Base-by-base conservation (phyloP, 2,113 vertebrate species). In the Muscicapa adusta region DNA sequence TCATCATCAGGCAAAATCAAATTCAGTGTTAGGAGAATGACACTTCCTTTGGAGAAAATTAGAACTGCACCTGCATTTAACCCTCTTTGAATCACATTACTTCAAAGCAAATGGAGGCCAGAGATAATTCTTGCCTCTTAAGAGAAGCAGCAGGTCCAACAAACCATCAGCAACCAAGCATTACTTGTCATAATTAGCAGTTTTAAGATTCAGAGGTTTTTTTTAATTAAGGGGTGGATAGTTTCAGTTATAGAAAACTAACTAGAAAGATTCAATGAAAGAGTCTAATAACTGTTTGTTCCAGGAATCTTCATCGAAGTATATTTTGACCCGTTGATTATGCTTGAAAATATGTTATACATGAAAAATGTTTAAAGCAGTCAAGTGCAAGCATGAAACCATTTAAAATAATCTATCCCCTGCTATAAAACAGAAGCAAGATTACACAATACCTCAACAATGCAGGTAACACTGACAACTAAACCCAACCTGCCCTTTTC, bases 1-100 rank as follows among this genome's bases (percentile, higher is more conserved):
- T 56, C 87, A 89, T 58, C 81, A 73, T 76, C 62, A 83, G 75
- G 58, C 22, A 83, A 91, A 95, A 95, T 51, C 58, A 91, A 88
- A 91, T 86, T 90, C 67, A 60, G 13, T 6, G 33, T 89, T 40
- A 70, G 36, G 36, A 88, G 18, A 77, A 80, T 67, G 60, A 88
- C 51, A 71, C 88, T 91, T 93, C 67, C 67, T 71, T 5, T 63
- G 88, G 19, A 89, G 71, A 91, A 85, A 91, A 85, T 88, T 65
- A 85, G 29, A 88, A 79, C 43, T 74, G 34, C 63, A 94, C 76
- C 76, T 94, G 83, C 72, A 90, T 80, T 88, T 79, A 88, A 42
- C 28, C 42, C 42, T 57, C 43, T 78, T 43, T 72, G 60, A 91
- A 81, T 94, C 65, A 65, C 53, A 85, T 94, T 88, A 77, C 31